A percentile compares a stretch with the other conserved stretches of the same genome.
Evolutionary conservation across 2,888 invertebrate species (phyloP).

Genomic region (Xylota segnis): DNA sequence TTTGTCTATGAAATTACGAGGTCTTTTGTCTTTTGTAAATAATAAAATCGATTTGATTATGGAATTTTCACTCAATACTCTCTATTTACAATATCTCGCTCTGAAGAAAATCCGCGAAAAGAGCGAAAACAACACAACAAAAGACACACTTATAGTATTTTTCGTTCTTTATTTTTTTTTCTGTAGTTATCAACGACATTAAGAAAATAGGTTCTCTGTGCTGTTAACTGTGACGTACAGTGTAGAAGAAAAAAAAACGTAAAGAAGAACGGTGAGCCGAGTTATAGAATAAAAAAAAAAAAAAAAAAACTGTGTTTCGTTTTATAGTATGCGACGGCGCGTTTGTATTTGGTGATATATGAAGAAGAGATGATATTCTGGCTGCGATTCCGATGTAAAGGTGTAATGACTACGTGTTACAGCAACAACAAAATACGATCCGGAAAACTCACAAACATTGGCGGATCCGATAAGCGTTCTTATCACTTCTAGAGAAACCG

Average conservation of each 20-base stretch:
- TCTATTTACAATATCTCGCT: slow-evolving; percentile 30
- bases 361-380: slow-evolving; percentile 32
- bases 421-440: neutral
- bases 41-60: slow-evolving; percentile 35
- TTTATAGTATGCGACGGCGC: slow-evolving; percentile 19
- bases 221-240: slow-evolving; percentile 65
- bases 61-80: slow-evolving; percentile 56
- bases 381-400: slow-evolving; percentile 23
- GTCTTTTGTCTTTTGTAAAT: neutral
- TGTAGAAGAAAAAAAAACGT: slow-evolving; percentile 27
- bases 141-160: slow-evolving; percentile 17
- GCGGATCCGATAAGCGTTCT: slow-evolving; percentile 21
- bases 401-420: slow-evolving; percentile 36
- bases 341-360: slow-evolving; percentile 49
- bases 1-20: neutral
- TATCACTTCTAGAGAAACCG: slow-evolving; percentile 33
- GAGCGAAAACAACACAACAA: slow-evolving; percentile 39
- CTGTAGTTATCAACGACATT: slow-evolving; percentile 39
- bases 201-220: slow-evolving; percentile 42
- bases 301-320: no score
- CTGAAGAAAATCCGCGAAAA: slow-evolving; percentile 11
- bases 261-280: slow-evolving; percentile 9
- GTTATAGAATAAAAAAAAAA: neutral
- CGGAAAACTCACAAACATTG: neutral
- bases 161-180: slow-evolving; percentile 29